A percentile compares a stretch with the other conserved stretches of the same genome.
Conservation (phyloP, 2,888 invertebrate genomes). For the Trissolcus japonicus region DNA sequence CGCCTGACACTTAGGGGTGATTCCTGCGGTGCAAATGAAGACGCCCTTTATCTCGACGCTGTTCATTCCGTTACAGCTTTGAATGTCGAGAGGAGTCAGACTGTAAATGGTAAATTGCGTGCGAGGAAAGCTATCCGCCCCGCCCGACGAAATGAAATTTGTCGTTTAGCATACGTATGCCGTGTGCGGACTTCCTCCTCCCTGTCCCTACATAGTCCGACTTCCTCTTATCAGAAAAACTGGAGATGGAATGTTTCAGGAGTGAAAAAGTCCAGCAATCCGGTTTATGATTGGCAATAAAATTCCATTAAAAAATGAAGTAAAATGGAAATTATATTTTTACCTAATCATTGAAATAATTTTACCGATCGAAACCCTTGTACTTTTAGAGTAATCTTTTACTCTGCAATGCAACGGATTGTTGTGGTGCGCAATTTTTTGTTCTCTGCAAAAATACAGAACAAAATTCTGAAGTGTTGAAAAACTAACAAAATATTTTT, state of each 20-base stretch:
- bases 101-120: conserved; percentile 60
- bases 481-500: too few species aligned
- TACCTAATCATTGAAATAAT: too few species aligned
- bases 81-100: conserved; percentile 49
- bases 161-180: conserved; percentile 65
- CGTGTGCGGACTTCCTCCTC: conserved; percentile 17
- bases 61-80: conserved; percentile 20
- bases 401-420: too few species aligned
- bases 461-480: too few species aligned
- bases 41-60: conserved; percentile 32
- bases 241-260: background rate
- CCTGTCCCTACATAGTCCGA: conserved; percentile 21
- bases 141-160: conserved; percentile 63
- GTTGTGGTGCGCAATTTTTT: too few species aligned
- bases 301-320: too few species aligned
- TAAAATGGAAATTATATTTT: too few species aligned
- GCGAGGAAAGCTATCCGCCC: conserved; percentile 38
- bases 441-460: too few species aligned
- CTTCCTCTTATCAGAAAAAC: conserved; percentile 21
- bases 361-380: too few species aligned
- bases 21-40: conserved; percentile 47
- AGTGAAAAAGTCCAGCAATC: too few species aligned
- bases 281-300: too few species aligned
- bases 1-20: conserved; percentile 39
- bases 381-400: too few species aligned